phyloP scores from a whole-genome alignment of 2,113 vertebrate genomes.

The Girardinichthys multiradiatus region DNA sequence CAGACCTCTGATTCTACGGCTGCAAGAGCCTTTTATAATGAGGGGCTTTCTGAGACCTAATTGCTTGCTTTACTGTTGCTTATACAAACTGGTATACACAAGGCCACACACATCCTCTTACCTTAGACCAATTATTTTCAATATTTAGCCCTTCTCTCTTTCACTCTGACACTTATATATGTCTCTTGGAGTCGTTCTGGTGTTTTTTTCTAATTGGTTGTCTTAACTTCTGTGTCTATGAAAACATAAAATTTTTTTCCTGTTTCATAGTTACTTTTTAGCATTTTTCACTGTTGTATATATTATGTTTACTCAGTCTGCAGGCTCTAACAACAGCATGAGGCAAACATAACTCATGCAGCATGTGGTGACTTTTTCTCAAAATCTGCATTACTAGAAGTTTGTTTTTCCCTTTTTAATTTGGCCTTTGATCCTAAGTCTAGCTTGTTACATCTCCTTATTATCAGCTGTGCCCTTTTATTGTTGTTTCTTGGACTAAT shows the following conservation, averaged over 20 bases:
- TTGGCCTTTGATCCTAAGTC: slow-evolving; percentile 3
- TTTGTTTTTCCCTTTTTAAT: slow-evolving; percentile 14
- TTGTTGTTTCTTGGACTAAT: neutral
- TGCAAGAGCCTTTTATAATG: slow-evolving; percentile 53
- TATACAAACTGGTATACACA: slow-evolving; percentile 37
- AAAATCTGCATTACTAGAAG: neutral
- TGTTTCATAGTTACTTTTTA: slow-evolving; percentile 25
- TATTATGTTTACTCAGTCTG: neutral
- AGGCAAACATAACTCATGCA: slow-evolving; percentile 24
- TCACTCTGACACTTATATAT: slow-evolving; percentile 20
- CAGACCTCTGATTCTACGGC: slow-evolving; percentile 40
- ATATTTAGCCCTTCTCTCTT: slow-evolving; percentile 47
- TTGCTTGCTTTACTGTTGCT: slow-evolving; percentile 52
- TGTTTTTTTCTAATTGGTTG: slow-evolving; percentile 58
- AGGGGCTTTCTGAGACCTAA: slow-evolving; percentile 59
- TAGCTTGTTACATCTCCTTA: neutral
- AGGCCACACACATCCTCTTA: slow-evolving; percentile 34
- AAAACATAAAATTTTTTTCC: slow-evolving; percentile 45
- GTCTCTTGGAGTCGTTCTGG: slow-evolving; percentile 2
- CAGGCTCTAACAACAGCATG: slow-evolving; percentile 9
- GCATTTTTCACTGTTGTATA: slow-evolving; percentile 40
- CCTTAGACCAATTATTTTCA: slow-evolving; percentile 69
- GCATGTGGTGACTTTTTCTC: slow-evolving; percentile 3
- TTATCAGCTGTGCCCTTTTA: neutral
- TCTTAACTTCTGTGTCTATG: slow-evolving; percentile 29